Base-by-base conservation (phyloP, 2,888 invertebrate species). In the Tricholauxania praeusta region DNA sequence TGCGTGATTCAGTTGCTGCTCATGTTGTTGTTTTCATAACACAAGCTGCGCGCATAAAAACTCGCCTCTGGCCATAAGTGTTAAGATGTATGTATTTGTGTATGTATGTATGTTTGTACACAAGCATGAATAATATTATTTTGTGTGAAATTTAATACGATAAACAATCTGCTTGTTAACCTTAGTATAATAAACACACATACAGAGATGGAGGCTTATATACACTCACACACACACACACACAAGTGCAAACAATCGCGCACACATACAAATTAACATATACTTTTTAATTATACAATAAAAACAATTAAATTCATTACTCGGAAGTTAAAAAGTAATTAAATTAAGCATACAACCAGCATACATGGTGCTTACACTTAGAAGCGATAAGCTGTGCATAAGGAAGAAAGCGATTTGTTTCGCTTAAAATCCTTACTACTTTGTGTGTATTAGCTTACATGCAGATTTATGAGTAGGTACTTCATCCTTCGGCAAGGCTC, bases 251-350 rank as follows among this genome's bases (percentile, higher is more conserved):
- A 10, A 10, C 39, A 10, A 39, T 8, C 12, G 53, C 55, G 52
- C 55, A 57, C 57, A 39, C 39, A 39, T 10, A 57, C 57, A 28
- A 28, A 28, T 28, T 28, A 28, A 57, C 17, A 67, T 49, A 52
- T 60, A 51, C 60, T 70, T 74, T 76, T 76, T 74, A 75, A 75
- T 74, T 76, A 75, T 70, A 62, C 60, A 71, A 72, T 72, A 63
- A 76, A 75, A 72, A 76, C 76, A 75, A 72, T 74, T 66, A 71
- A 72, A 68, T 75, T 22, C 68, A 75, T 76, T 75, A 39, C 39
- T 39, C 10, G 39, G 7, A 64, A 76, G 51, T 60, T 72, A 32
- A 57, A 67, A 65, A 55, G 59, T 51, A 72, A 72, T 72, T 67
- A 64, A 69, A 69, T 22, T 15, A 68, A 63, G n/a, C 60, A 48